These are phyloP conservation scores for Pogonocichla stellata DNA, from an alignment of 2,113 vertebrate species.

Conservation along the genomic window DNA sequence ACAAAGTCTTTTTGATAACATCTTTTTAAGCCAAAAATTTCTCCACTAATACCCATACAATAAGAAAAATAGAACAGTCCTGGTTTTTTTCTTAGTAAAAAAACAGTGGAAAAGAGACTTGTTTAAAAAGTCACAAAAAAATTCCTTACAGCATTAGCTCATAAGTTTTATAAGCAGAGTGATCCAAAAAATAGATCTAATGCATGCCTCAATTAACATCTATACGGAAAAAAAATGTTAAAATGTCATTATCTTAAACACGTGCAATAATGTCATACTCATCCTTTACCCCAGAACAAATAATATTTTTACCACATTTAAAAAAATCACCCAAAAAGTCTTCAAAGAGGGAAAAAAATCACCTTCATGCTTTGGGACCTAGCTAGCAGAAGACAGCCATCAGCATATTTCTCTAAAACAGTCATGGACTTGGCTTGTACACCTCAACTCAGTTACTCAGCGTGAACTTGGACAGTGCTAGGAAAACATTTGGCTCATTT, in stretches of 20 bases:
- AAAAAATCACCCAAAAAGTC: neutral
- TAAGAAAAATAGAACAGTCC: neutral
- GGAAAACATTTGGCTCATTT: constrained; percentile 6
- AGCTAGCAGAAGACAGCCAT: constrained; percentile 25
- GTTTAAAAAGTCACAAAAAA: constrained; percentile 22
- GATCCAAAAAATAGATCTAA: constrained; percentile 8
- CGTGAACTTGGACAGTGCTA: constrained; percentile 8
- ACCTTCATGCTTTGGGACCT: constrained; percentile 2
- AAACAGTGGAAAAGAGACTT: neutral
- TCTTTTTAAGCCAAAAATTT: neutral
- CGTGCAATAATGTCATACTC: neutral
- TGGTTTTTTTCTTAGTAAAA: neutral
- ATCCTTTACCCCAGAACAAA: neutral
- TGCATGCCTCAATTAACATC: neutral
- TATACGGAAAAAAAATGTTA: neutral
- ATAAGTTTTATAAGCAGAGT: constrained; percentile 21
- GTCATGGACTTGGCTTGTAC: constrained; percentile 51
- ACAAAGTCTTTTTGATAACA: neutral
- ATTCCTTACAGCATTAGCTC: constrained; percentile 54
- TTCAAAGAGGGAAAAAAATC: neutral
- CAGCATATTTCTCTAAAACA: constrained; percentile 42
- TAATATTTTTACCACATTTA: neutral
- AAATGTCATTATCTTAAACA: neutral
- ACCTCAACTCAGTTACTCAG: constrained; percentile 46
- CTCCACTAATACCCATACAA: neutral